These are phyloP conservation scores for Lapara coniferarum DNA, from an alignment of 2,888 invertebrate genomes.

Conservation along the genomic window DNA sequence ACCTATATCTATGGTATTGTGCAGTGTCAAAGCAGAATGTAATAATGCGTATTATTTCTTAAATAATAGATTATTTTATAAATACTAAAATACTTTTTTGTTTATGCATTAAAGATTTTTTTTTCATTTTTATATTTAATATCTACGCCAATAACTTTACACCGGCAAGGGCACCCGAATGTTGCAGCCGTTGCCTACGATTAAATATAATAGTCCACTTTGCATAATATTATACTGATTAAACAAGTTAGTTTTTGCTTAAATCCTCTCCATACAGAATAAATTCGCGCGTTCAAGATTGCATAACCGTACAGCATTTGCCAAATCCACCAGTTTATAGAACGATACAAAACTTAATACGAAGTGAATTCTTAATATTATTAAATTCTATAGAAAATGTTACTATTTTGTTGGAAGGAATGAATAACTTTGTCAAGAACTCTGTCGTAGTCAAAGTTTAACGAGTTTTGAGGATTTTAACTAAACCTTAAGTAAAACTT, in stretches of 20 bases:
- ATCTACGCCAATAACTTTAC: too few species aligned
- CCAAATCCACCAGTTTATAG: not conserved
- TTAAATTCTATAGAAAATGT: constrained; percentile 13
- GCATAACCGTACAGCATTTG: not conserved
- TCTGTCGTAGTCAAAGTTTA: constrained; percentile 39
- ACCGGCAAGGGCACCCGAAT: too few species aligned
- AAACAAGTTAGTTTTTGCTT: not conserved
- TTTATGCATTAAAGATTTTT: too few species aligned
- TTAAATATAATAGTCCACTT: too few species aligned
- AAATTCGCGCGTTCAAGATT: constrained; percentile 4
- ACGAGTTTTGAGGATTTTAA: constrained; percentile 42
- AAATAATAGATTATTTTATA: too few species aligned
- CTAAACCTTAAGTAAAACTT: constrained; percentile 43
- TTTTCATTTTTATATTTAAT: too few species aligned
- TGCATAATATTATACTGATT: too few species aligned
- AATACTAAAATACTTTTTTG: too few species aligned
- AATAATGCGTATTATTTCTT: too few species aligned
- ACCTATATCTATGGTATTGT: too few species aligned
- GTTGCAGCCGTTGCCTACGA: too few species aligned
- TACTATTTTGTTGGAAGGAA: constrained; percentile 34
- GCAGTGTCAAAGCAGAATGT: too few species aligned
- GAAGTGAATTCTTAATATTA: constrained; percentile 6
- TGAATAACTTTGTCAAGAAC: constrained; percentile 33
- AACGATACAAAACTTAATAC: constrained; percentile 7
- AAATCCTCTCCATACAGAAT: not conserved